Percentiles rank a stretch among this genome's conserved stretches.
phyloP scores from a whole-genome alignment of 2,888 invertebrate genomes.

The Biston stratarius region DNA sequence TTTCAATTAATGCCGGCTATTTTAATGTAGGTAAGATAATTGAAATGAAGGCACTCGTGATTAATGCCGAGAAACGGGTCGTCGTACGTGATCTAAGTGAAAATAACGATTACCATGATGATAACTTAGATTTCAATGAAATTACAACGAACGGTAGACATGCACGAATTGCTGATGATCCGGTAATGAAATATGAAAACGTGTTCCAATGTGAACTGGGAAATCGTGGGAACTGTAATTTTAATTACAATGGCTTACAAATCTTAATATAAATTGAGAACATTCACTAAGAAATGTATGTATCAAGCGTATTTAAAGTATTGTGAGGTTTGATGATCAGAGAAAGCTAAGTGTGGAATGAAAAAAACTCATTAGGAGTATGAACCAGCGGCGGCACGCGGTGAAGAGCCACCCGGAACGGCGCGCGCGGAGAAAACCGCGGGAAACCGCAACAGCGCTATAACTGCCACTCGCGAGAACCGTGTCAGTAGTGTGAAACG shows the following conservation, averaged over 20 bases:
- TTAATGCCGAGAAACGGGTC: conserved; percentile 52
- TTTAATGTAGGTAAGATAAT: conserved; percentile 38
- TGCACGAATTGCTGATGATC: conserved; percentile 48
- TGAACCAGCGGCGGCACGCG: conserved; percentile 66
- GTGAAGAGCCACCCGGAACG: conserved; percentile 84
- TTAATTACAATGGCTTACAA: conserved; percentile 34
- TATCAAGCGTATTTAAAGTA: conserved; percentile 38
- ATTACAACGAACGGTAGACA: conserved; percentile 49
- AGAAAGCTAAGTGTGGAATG: conserved; percentile 61
- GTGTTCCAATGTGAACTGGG: conserved; percentile 43
- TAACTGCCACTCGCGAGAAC: conserved; percentile 78
- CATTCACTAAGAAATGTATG: conserved; percentile 33
- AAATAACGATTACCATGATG: conserved; percentile 56
- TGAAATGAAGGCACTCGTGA: conserved; percentile 44
- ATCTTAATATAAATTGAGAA: conserved; percentile 38
- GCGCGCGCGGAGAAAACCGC: conserved; percentile 82
- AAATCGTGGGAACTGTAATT: conserved; percentile 37
- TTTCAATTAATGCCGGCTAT: conserved; percentile 43
- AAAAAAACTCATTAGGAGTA: conserved; percentile 72
- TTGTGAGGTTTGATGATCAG: conserved; percentile 49
- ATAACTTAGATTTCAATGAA: conserved; percentile 43
- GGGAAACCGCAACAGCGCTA: conserved; percentile 80
- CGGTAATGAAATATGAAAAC: conserved; percentile 48
- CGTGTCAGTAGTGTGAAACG: conserved; percentile 86
- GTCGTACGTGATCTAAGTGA: conserved; percentile 52